Conservation (phyloP, 23 tunicate species). For the Aplidium turbinatum region DNA sequence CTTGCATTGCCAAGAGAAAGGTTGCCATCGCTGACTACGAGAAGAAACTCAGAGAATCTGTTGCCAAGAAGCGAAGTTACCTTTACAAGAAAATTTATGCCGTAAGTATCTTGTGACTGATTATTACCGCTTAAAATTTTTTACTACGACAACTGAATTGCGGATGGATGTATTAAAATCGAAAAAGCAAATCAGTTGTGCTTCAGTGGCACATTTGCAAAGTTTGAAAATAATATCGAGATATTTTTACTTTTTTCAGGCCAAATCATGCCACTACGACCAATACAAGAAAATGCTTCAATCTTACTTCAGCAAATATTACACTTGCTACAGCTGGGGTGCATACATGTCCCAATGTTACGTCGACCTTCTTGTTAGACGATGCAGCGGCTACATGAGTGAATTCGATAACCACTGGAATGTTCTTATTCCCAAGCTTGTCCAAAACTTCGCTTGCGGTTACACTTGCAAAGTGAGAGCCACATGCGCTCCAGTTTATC, state of each 20-base stretch:
- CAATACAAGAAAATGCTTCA: constrained; percentile 28
- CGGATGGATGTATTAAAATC: too few relatives aligned
- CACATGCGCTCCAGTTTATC: constrained; percentile 17
- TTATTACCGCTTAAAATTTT: too few relatives aligned
- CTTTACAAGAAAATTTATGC: too few relatives aligned
- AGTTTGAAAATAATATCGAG: too few relatives aligned
- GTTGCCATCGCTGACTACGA: constrained; percentile 53
- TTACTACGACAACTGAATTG: too few relatives aligned
- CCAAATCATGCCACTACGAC: constrained; percentile 37
- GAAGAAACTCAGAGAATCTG: constrained; percentile 45
- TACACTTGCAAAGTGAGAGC: constrained; percentile 31
- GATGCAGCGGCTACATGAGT: constrained; percentile 6
- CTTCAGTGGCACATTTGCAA: too few relatives aligned
- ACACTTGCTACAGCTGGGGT: constrained; percentile 3
- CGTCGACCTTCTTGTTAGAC: constrained; percentile 7
- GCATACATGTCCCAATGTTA: constrained; percentile 22
- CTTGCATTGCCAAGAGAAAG: constrained; percentile 36
- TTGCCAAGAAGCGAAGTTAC: too few relatives aligned
- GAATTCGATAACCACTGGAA: constrained; percentile 44
- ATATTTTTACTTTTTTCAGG: constrained; percentile 13
- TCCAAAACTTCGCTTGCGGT: constrained; percentile 43
- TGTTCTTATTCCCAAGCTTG: constrained; percentile 29
- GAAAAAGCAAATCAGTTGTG: too few relatives aligned
- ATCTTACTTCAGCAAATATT: constrained; percentile 35
- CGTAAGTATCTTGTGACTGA: too few relatives aligned